A percentile compares a stretch with the other conserved stretches of the same genome.
Conservation (phyloP, 64 coral and sea anemone genomes). For the Porites australiensis region DNA sequence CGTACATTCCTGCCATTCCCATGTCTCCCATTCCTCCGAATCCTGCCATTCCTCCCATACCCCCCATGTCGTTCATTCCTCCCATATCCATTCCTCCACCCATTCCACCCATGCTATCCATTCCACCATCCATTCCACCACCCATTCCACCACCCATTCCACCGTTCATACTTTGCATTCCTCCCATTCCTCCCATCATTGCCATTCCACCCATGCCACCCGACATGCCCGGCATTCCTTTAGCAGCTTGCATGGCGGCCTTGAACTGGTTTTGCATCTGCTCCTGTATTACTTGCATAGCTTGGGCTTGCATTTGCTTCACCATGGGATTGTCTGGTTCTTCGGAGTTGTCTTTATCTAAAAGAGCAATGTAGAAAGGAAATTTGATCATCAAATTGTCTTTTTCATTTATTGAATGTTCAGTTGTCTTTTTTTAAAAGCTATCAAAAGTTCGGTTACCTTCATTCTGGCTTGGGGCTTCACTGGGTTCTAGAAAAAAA, state of each 20-base stretch:
- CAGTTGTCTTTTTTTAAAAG: no score
- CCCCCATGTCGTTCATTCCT: conserved; percentile 26
- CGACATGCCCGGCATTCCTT: conserved; percentile 75
- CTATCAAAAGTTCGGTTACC: background rate
- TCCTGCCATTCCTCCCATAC: conserved; percentile 48
- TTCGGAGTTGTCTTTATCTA: conserved; percentile 37
- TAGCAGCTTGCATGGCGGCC: conserved; percentile 26
- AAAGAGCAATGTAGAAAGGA: background rate
- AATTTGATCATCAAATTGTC: background rate
- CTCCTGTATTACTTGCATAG: conserved; percentile 70
- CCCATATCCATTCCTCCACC: conserved; percentile 35
- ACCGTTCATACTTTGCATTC: conserved; percentile 26
- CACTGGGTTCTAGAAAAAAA: conserved; percentile 20
- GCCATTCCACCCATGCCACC: conserved; percentile 54
- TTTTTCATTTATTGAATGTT: no score
- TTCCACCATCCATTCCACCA: conserved; percentile 1
- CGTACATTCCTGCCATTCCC: conserved; percentile 39
- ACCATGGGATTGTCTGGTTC: conserved; percentile 47
- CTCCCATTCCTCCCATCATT: conserved; percentile 37
- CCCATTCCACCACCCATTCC: conserved; percentile 2
- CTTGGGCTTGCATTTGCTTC: conserved; percentile 79
- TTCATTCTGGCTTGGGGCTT: conserved; percentile 8
- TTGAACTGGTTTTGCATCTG: conserved; percentile 56
- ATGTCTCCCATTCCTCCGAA: conserved; percentile 49
- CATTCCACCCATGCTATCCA: conserved; percentile 59